Evolutionary conservation across 2,888 invertebrate genomes (phyloP), one percentile per base, ranked within the genome.

Genomic region (Cantharis flavilabris): DNA sequence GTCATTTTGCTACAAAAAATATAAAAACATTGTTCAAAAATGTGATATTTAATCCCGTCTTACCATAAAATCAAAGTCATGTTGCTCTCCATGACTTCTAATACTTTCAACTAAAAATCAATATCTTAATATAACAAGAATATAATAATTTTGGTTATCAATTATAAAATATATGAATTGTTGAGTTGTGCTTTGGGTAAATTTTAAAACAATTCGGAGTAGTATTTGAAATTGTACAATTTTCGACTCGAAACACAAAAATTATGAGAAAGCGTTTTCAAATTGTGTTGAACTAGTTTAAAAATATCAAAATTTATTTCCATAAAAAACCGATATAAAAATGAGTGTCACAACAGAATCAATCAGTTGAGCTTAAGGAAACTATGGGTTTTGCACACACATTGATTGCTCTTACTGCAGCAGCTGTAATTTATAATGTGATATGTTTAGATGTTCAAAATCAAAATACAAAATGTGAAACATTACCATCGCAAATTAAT

Each of bases 401-500:
- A 23, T 70, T 67, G 62, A 33, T 63, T 14, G 67, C 62, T 71
- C 62, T 78, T 14, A 28, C 74, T 11, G 65, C 67, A 9, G 30
- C 73, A 18, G 28, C 62, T 18, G 63, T 71, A 67, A 63, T 65
- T 28, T 62, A 23, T 62, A 11, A 26, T 23, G 75, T 75, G n/a
- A 67, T 79, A 76, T 83, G 84, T 76, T 81, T 86, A 20, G 82
- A 81, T 18, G 87, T n/a, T 49, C 49, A 49, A 49, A 49, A 33
- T 33, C 33, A 87, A 65, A 95, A 95, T 84, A 95, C 95, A 88
- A 93, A 92, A 81, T 97, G 97, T 87, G 97, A 97, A 88, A 96
- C 96, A 3, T 88, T 96, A 76, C 94, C 95, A 72, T 95, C 96
- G 9, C 96, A 96, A 88, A 94, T 97, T 84, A 96, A 96, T 86